Evolutionary conservation across 2,113 vertebrate genomes (phyloP), one percentile per base, ranked within the genome.

Genomic region (Rissa tridactyla): DNA sequence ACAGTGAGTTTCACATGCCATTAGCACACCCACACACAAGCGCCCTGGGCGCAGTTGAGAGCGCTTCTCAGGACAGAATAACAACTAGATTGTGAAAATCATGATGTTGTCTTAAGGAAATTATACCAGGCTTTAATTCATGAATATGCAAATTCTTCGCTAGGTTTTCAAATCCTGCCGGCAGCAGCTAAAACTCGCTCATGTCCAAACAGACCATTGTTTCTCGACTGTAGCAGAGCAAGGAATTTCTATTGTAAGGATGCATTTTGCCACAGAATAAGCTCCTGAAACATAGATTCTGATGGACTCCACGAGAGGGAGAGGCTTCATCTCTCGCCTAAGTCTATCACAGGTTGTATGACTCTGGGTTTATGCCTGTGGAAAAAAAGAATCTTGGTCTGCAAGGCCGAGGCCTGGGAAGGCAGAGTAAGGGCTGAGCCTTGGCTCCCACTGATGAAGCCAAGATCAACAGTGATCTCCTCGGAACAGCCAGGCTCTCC

Each of bases 401-500:
- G 13, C 12, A 30, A 46, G 38, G 69, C 1, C 25, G 86, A 65
- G 25, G 13, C 3, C 17, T 4, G 42, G 71, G 47, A 71, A 52
- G 85, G 51, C 83, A 58, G 57, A 71, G 22, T 2, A 42, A 73
- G 5, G 38, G 65, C 60, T 57, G 78, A 84, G 86, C 61, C 80
- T 62, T 9, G 65, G 42, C 57, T 49, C 52, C 29, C 69, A 15
- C 8, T 3, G 64, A 17, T 10, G 34, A 20, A 49, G 71, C 10
- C 0, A 9, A 71, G 76, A 51, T 38, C 4, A 27, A 9, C 0
- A 0, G 15, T 21, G 42, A 58, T 25, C 34, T 29, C 30, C 52
- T 82, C 5, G 2, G 47, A 30, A 47, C 47, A 42, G 57, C 46
- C 85, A 68, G n/a, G 42, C 58, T 80, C 18, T 26, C 42, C 40